A percentile compares a stretch with the other conserved stretches of the same genome.
These are phyloP conservation scores for Saccopteryx bilineata DNA, from an alignment of 2,113 vertebrate species.

Conservation along the genomic window DNA sequence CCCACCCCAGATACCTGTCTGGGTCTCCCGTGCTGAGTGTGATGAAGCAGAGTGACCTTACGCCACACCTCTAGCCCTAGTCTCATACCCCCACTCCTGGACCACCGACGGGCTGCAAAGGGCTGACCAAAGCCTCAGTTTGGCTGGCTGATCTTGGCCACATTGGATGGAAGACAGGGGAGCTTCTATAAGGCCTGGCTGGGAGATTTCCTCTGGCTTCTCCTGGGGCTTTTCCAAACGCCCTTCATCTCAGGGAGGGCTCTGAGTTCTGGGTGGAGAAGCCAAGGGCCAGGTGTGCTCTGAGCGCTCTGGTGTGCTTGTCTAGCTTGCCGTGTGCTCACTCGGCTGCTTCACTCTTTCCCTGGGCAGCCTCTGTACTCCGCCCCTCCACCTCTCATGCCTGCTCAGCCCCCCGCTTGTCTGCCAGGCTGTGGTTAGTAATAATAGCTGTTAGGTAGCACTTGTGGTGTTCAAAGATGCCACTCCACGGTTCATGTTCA, in stretches of 20 bases:
- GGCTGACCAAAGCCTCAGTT: fast-evolving
- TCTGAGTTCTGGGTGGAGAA: not conserved
- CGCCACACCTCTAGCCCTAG: not conserved
- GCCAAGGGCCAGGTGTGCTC: not conserved
- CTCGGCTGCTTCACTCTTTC: not conserved
- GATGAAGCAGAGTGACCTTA: not conserved
- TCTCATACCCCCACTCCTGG: fast-evolving
- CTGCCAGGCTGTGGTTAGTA: fast-evolving
- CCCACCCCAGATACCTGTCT: not conserved
- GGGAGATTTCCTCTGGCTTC: not conserved
- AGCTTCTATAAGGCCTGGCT: not conserved
- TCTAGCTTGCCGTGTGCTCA: not conserved
- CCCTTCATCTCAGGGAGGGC: not conserved
- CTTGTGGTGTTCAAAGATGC: not conserved
- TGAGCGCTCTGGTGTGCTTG: fast-evolving
- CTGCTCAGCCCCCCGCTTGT: not conserved
- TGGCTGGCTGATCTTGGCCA: not conserved
- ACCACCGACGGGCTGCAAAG: not conserved
- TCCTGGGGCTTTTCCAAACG: not conserved
- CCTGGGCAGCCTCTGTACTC: not conserved
- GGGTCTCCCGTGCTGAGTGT: not conserved
- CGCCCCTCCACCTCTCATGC: not conserved
- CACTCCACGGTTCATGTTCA: fast-evolving
- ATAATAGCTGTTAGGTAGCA: not conserved
- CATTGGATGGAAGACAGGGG: not conserved